Evolutionary conservation across 2,888 invertebrate genomes (phyloP).

Genomic region (Stenoptilia bipunctidactyla): DNA sequence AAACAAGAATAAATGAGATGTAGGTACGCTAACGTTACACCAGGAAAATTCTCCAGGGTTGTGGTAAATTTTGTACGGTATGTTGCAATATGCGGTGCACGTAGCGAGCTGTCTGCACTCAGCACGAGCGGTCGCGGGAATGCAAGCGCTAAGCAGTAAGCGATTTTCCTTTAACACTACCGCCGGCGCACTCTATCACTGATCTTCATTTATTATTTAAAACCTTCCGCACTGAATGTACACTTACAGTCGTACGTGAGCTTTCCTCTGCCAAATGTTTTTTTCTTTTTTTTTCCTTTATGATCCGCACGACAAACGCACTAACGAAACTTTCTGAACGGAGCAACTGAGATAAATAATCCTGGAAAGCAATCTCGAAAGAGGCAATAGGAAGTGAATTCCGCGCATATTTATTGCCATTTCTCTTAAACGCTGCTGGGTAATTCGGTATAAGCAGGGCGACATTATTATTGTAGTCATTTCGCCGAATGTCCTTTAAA

Average conservation of each 20-base stretch:
- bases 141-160: slow-evolving; percentile 22
- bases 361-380: slow-evolving; percentile 56
- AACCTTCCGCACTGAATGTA: slow-evolving; percentile 37
- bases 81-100: slow-evolving; percentile 65
- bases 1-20: slow-evolving; percentile 65
- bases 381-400: slow-evolving; percentile 59
- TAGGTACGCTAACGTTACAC: slow-evolving; percentile 56
- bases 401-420: slow-evolving; percentile 61
- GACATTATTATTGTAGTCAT: slow-evolving; percentile 71
- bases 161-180: slow-evolving; percentile 32
- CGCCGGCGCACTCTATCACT: slow-evolving; percentile 43
- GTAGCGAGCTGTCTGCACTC: slow-evolving; percentile 56
- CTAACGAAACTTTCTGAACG: no score
- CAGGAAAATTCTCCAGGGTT: slow-evolving; percentile 29
- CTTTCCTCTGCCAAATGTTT: slow-evolving; percentile 2
- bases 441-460: slow-evolving; percentile 66
- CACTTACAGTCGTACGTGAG: slow-evolving; percentile 38
- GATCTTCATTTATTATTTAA: slow-evolving; percentile 60
- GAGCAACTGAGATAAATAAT: slow-evolving; percentile 40
- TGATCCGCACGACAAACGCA: slow-evolving; percentile 32
- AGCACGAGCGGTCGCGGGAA: slow-evolving; percentile 21
- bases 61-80: slow-evolving; percentile 65
- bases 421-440: slow-evolving; percentile 64
- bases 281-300: slow-evolving; percentile 32
- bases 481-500: slow-evolving; percentile 69